Evolutionary conservation across 2,888 invertebrate genomes (phyloP), one percentile per base, ranked within the genome.

Genomic region (Papilio gigon): DNA sequence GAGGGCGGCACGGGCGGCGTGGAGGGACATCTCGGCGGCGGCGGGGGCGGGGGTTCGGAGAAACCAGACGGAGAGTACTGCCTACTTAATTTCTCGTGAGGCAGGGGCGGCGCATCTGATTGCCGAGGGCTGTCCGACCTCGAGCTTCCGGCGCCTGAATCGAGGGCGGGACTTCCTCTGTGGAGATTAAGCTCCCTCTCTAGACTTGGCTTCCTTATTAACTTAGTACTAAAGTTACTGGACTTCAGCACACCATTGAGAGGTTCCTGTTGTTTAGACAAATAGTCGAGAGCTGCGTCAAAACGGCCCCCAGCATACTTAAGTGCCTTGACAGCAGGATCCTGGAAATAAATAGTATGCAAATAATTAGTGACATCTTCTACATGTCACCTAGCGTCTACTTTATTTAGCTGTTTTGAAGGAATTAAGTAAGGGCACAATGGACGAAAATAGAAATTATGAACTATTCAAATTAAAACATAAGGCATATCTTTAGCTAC

Each of bases 101-200:
- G 94, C 80, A 96, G 93, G 30, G 88, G 87, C 50, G 88, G 88
- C 60, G 85, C 86, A 74, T 95, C 95, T 12, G 94, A 87, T 74
- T 95, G 93, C 74, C 97, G 94, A 17, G 97, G 97, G 84, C 97
- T 97, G 83, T 98, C 98, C 6, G 98, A 98, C 66, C 97, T 93
- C 56, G 97, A 97, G 81, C 97, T 97, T 61, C 97, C 97, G 14
- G 97, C 97, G 20, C 97, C 97, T 66, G 96, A 97, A 82, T 97
- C 97, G 71, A 97, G 90, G 22, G 97, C 97, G 9, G 98, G 97
- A 83, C 97, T 97, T 63, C 96, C 96, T 71, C 97, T 94, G 76
- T 95, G 94, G 22, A 95, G 87, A 74, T 93, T 94, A 70, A 96
- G 89, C 84, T 97, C 97, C 61, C 97, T 94, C 88, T 98, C 98